A percentile compares a stretch with the other conserved stretches of the same genome.
Conservation (phyloP, 2,797 vertebrate species). For the Pipistrellus pipistrellus region DNA sequence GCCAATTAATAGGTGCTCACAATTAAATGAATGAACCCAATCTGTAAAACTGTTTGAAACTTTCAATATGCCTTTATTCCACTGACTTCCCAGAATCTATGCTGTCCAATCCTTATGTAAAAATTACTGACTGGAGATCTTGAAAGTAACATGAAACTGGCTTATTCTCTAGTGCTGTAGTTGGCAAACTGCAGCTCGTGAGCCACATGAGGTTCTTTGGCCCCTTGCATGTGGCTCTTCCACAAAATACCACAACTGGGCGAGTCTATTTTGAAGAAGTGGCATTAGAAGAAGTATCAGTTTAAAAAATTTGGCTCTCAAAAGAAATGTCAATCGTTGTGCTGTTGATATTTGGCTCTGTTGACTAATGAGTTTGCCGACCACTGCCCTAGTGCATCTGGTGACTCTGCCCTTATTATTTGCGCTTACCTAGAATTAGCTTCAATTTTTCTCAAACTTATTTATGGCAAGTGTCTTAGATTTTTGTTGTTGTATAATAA, state of each 20-base stretch:
- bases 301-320: no score
- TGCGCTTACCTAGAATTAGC: background rate
- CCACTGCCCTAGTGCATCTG: background rate
- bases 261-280: no score
- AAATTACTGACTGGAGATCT: background rate
- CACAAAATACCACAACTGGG: no score
- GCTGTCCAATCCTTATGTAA: background rate
- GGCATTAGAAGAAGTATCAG: no score
- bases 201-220: no score
- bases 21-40: background rate
- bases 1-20: background rate
- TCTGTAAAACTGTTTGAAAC: background rate
- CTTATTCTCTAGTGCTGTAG: background rate
- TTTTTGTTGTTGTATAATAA: background rate
- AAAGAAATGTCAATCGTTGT: no score
- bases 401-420: background rate
- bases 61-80: background rate
- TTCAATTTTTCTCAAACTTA: constrained; percentile 21
- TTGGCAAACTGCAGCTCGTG: no score
- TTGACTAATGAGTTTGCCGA: no score
- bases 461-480: background rate
- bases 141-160: background rate
- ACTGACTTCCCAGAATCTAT: background rate
- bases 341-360: no score
- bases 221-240: no score